Conservation (phyloP, 2,113 vertebrate species). For the Sylvia atricapilla region DNA sequence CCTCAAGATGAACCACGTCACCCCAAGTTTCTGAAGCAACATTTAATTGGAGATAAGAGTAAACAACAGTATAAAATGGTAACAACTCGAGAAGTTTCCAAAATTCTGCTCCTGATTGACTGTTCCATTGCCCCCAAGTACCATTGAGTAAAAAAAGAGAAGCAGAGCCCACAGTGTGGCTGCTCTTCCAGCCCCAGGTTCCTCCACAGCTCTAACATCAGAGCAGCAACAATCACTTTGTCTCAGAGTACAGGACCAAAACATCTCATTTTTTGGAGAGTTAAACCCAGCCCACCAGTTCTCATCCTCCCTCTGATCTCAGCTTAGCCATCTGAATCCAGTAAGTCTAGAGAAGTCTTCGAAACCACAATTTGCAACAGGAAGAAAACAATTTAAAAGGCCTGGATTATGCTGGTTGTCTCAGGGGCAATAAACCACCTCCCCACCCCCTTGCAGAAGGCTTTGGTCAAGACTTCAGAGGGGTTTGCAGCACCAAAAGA, state of each 20-base stretch:
- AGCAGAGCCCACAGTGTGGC: neutral
- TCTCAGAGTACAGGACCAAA: neutral
- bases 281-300: neutral
- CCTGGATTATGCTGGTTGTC: neutral
- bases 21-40: conserved; percentile 46
- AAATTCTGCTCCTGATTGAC: conserved; percentile 37
- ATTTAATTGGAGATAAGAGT: conserved; percentile 79
- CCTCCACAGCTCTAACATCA: neutral
- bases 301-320: neutral
- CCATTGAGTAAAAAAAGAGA: conserved; percentile 59
- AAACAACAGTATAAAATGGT: conserved; percentile 79
- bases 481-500: conserved; percentile 49
- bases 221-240: neutral
- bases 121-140: conserved; percentile 61
- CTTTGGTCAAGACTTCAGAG: conserved; percentile 18
- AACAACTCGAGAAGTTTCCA: conserved; percentile 61
- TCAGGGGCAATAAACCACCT: neutral
- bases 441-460: neutral
- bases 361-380: neutral
- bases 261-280: neutral
- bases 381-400: neutral
- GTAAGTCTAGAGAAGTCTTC: neutral
- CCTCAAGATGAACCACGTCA: neutral
- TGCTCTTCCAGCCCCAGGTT: neutral
- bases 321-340: neutral